Evolutionary conservation across 2,797 vertebrate genomes (phyloP), one percentile per base, ranked within the genome.

Genomic region (Miichthys miiuy): DNA sequence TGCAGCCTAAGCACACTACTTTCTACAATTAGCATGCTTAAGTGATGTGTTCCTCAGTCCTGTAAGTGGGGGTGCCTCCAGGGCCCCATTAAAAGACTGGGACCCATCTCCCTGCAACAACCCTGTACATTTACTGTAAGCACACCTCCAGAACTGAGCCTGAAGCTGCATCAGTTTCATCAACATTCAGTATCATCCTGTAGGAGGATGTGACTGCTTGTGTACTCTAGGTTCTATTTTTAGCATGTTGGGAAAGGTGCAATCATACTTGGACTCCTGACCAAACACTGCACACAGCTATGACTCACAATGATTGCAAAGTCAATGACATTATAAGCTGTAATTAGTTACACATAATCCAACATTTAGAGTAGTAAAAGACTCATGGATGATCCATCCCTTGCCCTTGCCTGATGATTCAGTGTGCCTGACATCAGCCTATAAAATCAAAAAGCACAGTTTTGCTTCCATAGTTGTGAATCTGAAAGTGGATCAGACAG

Each of bases 301-400:
- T 57, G 67, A 72, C 50, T 60, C 77, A 69, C 54, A 70, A 52
- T 9, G 23, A 25, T 50, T 75, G 56, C 61, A 75, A 20, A 20
- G 18, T 18, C 20, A 56, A 21, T 3, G 20, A 68, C 10, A 48
- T 72, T 16, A 50, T 41, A 61, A 72, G 41, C 18, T 0, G 2
- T n/a, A 17, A 3, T 34, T 12, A 23, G 14, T 54, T 7, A 10
- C 27, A 64, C 17, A n/a, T 2, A 30, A 17, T 18, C 1, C 17
- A 9, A 61, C 23, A 30, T 34, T 34, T 34, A 60, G 8, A 44
- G 47, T 57, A n/a, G 16, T 1, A 48, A 18, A 10, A 65, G 13
- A 30, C 13, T 51, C 20, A 1, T 34, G 34, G 34, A 34, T 34
- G 6, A 34, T 8, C 7, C 8, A 34, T 41, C 34, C 27, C 34